Conservation (phyloP, 2,888 invertebrate species). For the Scrobipalpa costella region DNA sequence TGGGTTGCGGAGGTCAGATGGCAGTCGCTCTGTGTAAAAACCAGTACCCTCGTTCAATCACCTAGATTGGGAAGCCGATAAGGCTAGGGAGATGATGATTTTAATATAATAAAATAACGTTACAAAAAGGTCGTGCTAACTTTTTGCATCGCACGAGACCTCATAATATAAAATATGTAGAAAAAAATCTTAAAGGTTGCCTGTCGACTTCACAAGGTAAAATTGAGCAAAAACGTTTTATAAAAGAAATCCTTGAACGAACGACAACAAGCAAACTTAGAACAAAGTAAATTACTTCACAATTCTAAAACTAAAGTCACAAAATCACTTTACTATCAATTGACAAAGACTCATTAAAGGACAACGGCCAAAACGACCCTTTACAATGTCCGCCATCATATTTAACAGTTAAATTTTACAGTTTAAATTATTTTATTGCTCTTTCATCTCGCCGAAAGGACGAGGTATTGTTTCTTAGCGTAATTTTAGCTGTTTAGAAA, state of each 20-base stretch:
- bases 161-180: conserved; percentile 1
- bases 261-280: not conserved
- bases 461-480: conserved; percentile 1
- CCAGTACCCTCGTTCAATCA: too few species aligned
- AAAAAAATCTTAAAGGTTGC: conserved; percentile 4
- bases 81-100: too few species aligned
- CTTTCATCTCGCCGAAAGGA: conserved; percentile 17
- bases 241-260: conserved; percentile 14
- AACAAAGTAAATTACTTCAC: not conserved
- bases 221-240: conserved; percentile 9
- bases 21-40: too few species aligned
- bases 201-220: conserved; percentile 4
- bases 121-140: not conserved
- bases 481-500: conserved; percentile 18
- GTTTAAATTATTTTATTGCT: conserved; percentile 13
- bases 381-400: not conserved
- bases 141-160: conserved; percentile 5
- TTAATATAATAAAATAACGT: not conserved
- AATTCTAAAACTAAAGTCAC: not conserved
- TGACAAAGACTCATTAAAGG: conserved; percentile 1
- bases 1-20: too few species aligned
- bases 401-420: conserved; percentile 16
- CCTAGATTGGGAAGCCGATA: too few species aligned
- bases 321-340: too few species aligned
- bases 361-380: not conserved